A percentile compares a stretch with the other conserved stretches of the same genome.
phyloP scores from a whole-genome alignment of 2,113 vertebrate genomes.

The Brachyistius frenatus region DNA sequence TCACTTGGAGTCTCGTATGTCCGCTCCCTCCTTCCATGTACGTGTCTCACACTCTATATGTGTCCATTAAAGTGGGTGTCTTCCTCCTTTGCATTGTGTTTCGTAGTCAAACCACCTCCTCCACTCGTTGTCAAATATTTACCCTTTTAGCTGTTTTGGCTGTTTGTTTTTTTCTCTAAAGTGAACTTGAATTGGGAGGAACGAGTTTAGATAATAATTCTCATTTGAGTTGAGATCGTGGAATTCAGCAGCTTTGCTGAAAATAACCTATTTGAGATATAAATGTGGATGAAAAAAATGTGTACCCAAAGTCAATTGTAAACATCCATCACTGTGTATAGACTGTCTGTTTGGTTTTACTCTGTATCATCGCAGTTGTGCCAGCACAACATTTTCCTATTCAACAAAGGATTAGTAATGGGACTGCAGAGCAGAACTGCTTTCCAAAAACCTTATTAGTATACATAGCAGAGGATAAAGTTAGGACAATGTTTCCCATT shows the following conservation, averaged over 20 bases:
- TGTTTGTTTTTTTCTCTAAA: not conserved
- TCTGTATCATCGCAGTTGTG: no score
- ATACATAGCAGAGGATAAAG: not conserved
- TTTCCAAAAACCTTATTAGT: not conserved
- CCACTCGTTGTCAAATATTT: slow-evolving; percentile 7
- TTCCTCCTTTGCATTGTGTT: slow-evolving; percentile 12
- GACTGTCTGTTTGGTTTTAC: no score
- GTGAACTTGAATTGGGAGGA: not conserved
- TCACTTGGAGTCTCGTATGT: slow-evolving; percentile 6
- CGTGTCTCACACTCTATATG: not conserved
- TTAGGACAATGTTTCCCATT: slow-evolving; percentile 7
- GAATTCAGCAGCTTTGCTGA: no score
- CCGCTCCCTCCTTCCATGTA: not conserved
- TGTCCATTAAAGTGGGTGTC: not conserved
- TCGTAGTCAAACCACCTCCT: not conserved
- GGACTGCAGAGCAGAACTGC: not conserved
- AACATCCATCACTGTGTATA: no score
- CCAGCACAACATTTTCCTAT: no score
- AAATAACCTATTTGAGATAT: no score
- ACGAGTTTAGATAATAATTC: not conserved
- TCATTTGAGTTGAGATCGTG: not conserved
- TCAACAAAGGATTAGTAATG: not conserved
- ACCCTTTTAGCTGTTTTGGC: slow-evolving; percentile 10
- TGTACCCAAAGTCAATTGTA: no score
- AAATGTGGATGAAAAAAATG: no score